These are phyloP conservation scores for Acanthosepion esculentum DNA, from an alignment of 2,888 invertebrate genomes.

Conservation along the genomic window DNA sequence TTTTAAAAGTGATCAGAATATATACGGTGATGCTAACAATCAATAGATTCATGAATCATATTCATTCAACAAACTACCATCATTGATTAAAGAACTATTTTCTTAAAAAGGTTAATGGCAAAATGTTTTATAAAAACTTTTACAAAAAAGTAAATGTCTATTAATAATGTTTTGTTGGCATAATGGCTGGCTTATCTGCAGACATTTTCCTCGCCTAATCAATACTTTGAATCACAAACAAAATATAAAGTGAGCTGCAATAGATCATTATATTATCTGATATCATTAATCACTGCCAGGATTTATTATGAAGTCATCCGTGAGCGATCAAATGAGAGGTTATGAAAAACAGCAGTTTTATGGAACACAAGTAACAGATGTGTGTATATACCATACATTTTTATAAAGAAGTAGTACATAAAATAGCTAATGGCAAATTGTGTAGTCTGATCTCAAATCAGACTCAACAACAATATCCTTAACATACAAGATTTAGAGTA, in stretches of 20 bases:
- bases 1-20: neutral
- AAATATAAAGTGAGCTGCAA: neutral
- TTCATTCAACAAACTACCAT: neutral
- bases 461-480: too few species aligned
- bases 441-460: too few species aligned
- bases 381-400: neutral
- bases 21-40: neutral
- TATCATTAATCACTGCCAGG: conserved; percentile 10
- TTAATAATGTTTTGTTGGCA: neutral
- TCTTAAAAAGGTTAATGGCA: neutral
- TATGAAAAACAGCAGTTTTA: neutral
- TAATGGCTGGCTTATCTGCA: conserved; percentile 13
- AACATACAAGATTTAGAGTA: too few species aligned
- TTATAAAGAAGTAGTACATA: too few species aligned
- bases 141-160: neutral
- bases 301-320: neutral
- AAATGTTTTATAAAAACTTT: neutral
- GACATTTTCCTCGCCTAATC: neutral
- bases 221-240: neutral
- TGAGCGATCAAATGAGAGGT: neutral
- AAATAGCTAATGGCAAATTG: too few species aligned
- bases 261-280: neutral
- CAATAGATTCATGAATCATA: neutral
- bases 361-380: neutral
- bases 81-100: neutral